Base-by-base conservation (phyloP, 2,797 vertebrate genomes). In the Nasua narica region DNA sequence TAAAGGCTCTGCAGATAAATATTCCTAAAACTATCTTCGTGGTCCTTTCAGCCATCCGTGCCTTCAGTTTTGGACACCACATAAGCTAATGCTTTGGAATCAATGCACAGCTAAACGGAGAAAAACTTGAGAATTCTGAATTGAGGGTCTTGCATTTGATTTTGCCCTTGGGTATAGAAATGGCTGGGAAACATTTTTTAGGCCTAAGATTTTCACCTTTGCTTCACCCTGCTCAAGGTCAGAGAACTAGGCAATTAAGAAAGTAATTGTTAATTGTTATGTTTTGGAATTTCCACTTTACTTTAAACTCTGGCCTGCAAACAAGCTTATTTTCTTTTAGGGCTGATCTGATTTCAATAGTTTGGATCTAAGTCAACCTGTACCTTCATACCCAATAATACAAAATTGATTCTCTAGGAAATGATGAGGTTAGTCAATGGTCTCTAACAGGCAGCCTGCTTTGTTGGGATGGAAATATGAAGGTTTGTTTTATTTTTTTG, bases 261-360 rank as follows among this genome's bases (percentile, higher is more conserved):
- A 76, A 93, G 54, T 86, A 79, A 85, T 88, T 27, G 46, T 84
- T 96, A 96, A 94, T 94, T 91, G 70, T 81, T 95, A 21, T 48
- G n/a, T 88, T 97, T 97, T 65, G 27, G 72, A 86, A 65, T 95
- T 94, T 93, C 46, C 11, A 76, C 65, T 43, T 81, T 52, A 96
- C 32, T 81, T 96, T 56, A 92, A 95, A 84, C 89, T 90, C 48
- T 91, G 48, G 37, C 54, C 85, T 89, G 50, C 37, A 70, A 77
- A 40, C 11, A 95, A 90, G 29, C n/a, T 92, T 95, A 74, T 52
- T 94, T 97, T 96, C 81, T 95, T 95, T 97, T 92, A 97, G 72
- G 29, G 48, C 18, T 96, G 52, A 83, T 95, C 62, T 69, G 32
- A 72, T 95, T 94, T 69, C 29, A 35, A 3, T 48, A 69, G 52